These are phyloP conservation scores for Saguinus midas DNA, from an alignment of 2,113 vertebrate species.

Conservation along the genomic window DNA sequence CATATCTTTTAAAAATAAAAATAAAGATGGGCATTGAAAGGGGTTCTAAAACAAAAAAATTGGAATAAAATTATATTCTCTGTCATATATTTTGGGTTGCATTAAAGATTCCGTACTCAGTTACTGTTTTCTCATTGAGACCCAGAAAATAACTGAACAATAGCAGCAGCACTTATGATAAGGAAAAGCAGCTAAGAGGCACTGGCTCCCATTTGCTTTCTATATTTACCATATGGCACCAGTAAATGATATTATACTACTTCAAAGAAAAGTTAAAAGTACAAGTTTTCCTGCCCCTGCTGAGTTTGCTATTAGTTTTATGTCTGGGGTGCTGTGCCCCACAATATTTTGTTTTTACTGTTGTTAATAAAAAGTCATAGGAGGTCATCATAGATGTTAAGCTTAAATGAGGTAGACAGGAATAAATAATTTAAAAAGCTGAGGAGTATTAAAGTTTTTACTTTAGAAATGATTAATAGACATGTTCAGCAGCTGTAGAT, in stretches of 20 bases:
- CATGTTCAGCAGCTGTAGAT: background rate
- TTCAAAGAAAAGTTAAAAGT: slow-evolving; percentile 88
- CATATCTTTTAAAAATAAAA: background rate
- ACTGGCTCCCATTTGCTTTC: slow-evolving; percentile 82
- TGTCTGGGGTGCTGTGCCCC: slow-evolving; percentile 69
- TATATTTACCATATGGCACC: slow-evolving; percentile 85
- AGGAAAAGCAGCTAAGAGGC: slow-evolving; percentile 11
- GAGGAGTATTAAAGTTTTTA: background rate
- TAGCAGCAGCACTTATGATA: background rate
- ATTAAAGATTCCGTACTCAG: background rate
- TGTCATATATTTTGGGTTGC: background rate
- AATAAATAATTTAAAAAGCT: background rate
- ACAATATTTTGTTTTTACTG: slow-evolving; percentile 80
- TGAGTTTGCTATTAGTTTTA: slow-evolving; percentile 82
- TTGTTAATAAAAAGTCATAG: slow-evolving; percentile 78
- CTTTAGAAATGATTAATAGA: background rate
- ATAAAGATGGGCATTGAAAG: background rate
- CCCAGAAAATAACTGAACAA: background rate
- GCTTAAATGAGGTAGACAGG: slow-evolving; percentile 59
- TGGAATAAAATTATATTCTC: slow-evolving; percentile 1
- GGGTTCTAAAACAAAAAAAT: background rate
- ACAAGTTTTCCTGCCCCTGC: slow-evolving; percentile 80
- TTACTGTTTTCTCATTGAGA: slow-evolving; percentile 12
- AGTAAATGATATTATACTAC: slow-evolving; percentile 84
- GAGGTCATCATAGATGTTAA: slow-evolving; percentile 33